Evolutionary conservation across 2,888 invertebrate species (phyloP).

Genomic region (Microctonus aethiopoides): DNA sequence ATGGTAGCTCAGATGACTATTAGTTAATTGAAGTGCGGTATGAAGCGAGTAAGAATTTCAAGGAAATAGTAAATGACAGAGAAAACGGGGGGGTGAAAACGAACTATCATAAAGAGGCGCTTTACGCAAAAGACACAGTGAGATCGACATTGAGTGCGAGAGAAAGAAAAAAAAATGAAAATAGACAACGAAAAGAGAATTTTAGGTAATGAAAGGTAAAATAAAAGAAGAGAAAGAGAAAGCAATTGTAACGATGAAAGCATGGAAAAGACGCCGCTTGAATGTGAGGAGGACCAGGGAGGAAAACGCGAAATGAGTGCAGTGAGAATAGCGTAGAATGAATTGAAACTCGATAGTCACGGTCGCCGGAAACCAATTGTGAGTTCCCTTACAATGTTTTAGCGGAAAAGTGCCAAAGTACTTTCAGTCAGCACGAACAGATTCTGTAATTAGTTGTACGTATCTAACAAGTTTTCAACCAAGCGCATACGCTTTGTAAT

Average conservation of each 20-base stretch:
- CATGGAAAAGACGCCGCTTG: not conserved
- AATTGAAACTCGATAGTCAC: conserved; percentile 33
- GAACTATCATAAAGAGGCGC: not conserved
- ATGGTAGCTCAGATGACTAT: conserved; percentile 3
- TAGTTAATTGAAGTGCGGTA: conserved; percentile 27
- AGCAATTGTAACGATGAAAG: conserved; percentile 37
- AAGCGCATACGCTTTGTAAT: conserved; percentile 20
- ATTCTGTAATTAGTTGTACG: conserved; percentile 31
- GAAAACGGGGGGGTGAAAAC: conserved; percentile 17
- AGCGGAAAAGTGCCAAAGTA: conserved; percentile 30
- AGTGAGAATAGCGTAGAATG: conserved; percentile 17
- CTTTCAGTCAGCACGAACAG: conserved; percentile 29
- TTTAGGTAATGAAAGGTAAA: conserved; percentile 7
- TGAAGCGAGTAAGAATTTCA: conserved; percentile 16
- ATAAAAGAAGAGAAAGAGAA: not conserved
- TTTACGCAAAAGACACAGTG: not conserved
- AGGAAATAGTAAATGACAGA: conserved; percentile 23
- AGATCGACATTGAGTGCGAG: not conserved
- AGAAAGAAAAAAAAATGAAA: not conserved
- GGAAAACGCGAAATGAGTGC: conserved; percentile 16
- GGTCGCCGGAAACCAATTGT: conserved; percentile 32
- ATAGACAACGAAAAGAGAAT: conserved; percentile 26
- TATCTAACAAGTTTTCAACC: conserved; percentile 7
- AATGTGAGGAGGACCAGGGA: not conserved
- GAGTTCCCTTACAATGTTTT: conserved; percentile 30